Evolutionary conservation across 2,797 vertebrate genomes (phyloP).

Genomic region (Amphiprion clarkii): DNA sequence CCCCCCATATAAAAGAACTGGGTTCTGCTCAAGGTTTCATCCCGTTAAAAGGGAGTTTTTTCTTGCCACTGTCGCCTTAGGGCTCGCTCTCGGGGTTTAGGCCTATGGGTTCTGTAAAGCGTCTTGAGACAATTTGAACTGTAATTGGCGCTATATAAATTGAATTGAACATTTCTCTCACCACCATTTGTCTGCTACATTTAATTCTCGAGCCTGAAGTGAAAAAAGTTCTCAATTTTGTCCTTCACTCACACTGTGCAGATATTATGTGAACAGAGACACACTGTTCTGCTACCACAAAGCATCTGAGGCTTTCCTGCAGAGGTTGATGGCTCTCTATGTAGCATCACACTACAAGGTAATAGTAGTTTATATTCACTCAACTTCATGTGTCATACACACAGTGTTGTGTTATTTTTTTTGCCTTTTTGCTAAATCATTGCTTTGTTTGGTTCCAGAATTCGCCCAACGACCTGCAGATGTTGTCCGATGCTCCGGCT

Average conservation of each 20-base stretch:
- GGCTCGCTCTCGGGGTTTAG: too few relatives aligned
- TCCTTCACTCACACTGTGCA: slow-evolving; percentile 82
- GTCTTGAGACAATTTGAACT: too few relatives aligned
- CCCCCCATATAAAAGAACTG: too few relatives aligned
- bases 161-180: background rate
- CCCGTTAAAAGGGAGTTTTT: too few relatives aligned
- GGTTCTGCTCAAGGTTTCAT: too few relatives aligned
- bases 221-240: background rate
- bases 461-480: slow-evolving; percentile 97
- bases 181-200: too few relatives aligned
- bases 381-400: background rate
- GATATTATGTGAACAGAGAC: slow-evolving; percentile 98
- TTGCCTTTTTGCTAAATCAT: background rate
- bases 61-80: too few relatives aligned
- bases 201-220: background rate
- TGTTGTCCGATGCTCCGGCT: slow-evolving; percentile 97
- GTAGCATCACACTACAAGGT: slow-evolving; percentile 99
- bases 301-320: slow-evolving; percentile 96
- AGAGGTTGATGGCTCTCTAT: slow-evolving; percentile 96
- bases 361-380: slow-evolving; percentile 11
- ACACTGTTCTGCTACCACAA: slow-evolving; percentile 98
- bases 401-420: too few relatives aligned
- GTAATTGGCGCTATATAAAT: too few relatives aligned
- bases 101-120: too few relatives aligned
- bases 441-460: slow-evolving; percentile 85